These are phyloP conservation scores for Apis dorsata DNA, from an alignment of 1,140 invertebrate species.

Conservation along the genomic window DNA sequence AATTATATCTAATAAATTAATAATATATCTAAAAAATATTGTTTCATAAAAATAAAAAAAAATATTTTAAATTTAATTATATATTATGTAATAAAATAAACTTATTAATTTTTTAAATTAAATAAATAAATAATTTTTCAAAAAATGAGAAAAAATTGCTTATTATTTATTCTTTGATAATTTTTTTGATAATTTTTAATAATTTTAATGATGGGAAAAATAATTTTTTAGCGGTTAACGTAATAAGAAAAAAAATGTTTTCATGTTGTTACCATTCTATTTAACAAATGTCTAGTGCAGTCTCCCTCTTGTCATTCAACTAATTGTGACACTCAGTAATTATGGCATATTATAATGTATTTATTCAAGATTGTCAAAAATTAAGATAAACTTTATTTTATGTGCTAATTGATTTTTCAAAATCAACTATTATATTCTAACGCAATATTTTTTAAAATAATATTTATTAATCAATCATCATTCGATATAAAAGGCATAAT, in stretches of 20 bases:
- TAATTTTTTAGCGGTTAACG: constrained; percentile 59
- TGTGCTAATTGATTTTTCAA: background rate
- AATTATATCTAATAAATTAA: background rate
- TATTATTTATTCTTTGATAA: constrained; percentile 26
- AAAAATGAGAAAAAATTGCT: background rate
- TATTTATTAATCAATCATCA: background rate
- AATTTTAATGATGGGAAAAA: constrained; percentile 51
- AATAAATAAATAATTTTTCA: background rate
- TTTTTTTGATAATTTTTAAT: background rate
- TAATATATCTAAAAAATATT: no score
- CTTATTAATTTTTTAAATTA: no score
- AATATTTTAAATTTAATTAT: background rate
- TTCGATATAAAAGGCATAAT: no score
- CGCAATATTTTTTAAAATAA: no score
- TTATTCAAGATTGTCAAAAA: constrained; percentile 1
- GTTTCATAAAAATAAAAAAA: no score
- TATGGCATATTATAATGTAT: constrained; percentile 8
- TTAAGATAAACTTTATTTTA: background rate
- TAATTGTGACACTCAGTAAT: constrained; percentile 9
- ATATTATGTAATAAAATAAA: no score
- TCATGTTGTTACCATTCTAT: background rate
- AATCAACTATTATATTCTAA: background rate
- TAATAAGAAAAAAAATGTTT: constrained; percentile 32
- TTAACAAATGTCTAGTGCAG: background rate
- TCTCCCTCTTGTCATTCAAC: constrained; percentile 21